Base-by-base conservation (phyloP, 2,888 invertebrate genomes). In the Zele albiditarsus region DNA sequence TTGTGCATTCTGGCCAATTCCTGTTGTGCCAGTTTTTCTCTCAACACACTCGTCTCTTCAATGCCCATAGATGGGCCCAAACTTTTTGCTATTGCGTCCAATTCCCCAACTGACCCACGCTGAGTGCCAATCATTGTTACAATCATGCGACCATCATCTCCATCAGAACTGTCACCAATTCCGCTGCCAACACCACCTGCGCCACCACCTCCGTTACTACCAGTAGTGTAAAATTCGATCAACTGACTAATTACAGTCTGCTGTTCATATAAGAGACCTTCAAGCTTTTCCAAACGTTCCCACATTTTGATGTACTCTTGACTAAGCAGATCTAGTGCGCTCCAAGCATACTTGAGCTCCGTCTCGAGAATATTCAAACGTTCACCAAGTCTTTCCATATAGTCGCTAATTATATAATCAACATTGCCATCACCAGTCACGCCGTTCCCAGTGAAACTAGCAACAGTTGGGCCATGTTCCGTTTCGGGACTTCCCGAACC, bases 291-390 rank as follows among this genome's bases (percentile, higher is more conserved):
- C 77, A 97, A 90, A 62, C 97, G 92, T 85, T 96, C 95, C 97
- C 97, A 97, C 95, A 97, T 97, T 88, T 96, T 95, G 71, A 97
- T 95, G 85, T 97, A 97, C 88, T 97, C 97, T 85, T 96, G 96
- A 53, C 96, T 96, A 42, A 97, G 92, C 71, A 97, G 91, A 87
- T 97, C 97, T 73, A 97, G 91, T 2, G 97, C 97, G 80, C 97
- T 92, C 97, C 97, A 97, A 23, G 97, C 97, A 87, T 96, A 97
- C 86, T 96, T 95, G 66, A 97, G 91, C 90, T 97, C 97, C 2
- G 96, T 96, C 89, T 97, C 97, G 16, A 97, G 92, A 83, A 97
- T 94, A 85, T 94, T 96, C 77, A 97, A 92, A 46, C 97, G 92
- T 31, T 96, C 96, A 16, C 96, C 95, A 71, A 97, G 92, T 81